phyloP scores from a whole-genome alignment of 1,140 invertebrate genomes.

The Parasteatoda tepidariorum region DNA sequence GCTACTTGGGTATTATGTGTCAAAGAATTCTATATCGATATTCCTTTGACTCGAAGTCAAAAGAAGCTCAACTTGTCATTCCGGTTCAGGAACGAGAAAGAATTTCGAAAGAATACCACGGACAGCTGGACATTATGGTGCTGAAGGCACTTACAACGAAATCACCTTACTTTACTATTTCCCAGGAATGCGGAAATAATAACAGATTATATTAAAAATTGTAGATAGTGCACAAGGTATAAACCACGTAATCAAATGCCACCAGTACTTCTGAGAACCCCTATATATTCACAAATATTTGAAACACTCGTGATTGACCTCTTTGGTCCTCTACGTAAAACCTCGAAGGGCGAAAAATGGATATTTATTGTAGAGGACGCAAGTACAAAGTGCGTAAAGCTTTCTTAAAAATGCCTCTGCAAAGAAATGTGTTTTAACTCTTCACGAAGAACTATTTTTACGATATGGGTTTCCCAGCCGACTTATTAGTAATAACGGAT shows the following conservation, averaged over 20 bases:
- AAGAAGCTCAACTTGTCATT: too few species aligned
- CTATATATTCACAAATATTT: too few species aligned
- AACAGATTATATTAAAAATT: slow-evolving; percentile 1
- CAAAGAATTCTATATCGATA: neutral
- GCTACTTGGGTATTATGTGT: neutral
- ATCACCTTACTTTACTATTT: too few species aligned
- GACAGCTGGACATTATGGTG: slow-evolving; percentile 22
- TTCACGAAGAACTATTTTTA: slow-evolving; percentile 20
- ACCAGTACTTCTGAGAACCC: neutral
- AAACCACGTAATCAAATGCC: slow-evolving; percentile 11
- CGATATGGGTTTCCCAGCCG: slow-evolving; percentile 11
- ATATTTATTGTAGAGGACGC: too few species aligned
- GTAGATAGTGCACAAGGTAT: slow-evolving; percentile 21
- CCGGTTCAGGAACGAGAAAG: too few species aligned
- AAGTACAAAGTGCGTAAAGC: too few species aligned
- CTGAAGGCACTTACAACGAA: neutral
- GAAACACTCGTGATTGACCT: too few species aligned
- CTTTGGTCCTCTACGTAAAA: too few species aligned
- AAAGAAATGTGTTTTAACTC: neutral
- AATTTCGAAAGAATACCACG: too few species aligned
- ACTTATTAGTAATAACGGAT: slow-evolving; percentile 33
- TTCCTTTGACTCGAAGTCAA: neutral
- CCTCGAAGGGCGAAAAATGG: too few species aligned
- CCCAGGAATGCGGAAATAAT: neutral
- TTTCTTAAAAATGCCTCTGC: slow-evolving; percentile 1